Conservation (phyloP, 2,113 vertebrate genomes). For the Pteruthius melanotis region DNA sequence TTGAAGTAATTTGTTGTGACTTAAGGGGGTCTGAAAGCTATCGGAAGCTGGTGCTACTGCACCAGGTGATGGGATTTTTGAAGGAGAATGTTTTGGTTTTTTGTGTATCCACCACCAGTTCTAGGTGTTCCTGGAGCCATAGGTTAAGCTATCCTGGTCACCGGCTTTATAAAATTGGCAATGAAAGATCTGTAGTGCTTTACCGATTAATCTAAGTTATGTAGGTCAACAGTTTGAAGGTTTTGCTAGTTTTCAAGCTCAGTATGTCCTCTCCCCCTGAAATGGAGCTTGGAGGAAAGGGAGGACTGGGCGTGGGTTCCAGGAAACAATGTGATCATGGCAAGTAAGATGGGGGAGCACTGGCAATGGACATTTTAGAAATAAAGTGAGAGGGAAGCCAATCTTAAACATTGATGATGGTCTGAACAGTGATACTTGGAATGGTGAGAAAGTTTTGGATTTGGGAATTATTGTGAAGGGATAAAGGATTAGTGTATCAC, state of each 20-base stretch:
- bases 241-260: neutral
- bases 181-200: neutral
- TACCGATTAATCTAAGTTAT: rapidly evolving
- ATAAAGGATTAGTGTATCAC: neutral
- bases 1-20: neutral
- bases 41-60: neutral
- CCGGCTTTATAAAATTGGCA: neutral
- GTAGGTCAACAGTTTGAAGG: neutral
- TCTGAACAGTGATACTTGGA: neutral
- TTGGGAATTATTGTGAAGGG: neutral
- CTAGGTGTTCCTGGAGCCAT: neutral
- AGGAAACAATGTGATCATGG: neutral
- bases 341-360: neutral
- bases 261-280: neutral
- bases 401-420: neutral
- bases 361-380: neutral
- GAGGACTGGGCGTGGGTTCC: neutral
- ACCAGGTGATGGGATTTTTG: neutral
- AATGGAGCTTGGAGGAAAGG: neutral
- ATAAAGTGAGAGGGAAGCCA: neutral
- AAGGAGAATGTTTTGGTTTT: neutral
- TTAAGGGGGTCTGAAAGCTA: neutral
- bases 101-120: neutral
- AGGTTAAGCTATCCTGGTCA: neutral
- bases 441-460: neutral